Percentiles rank a stretch among this genome's conserved stretches.
Evolutionary conservation across 2,888 invertebrate species (phyloP).

Genomic region (Diarsia mendica): DNA sequence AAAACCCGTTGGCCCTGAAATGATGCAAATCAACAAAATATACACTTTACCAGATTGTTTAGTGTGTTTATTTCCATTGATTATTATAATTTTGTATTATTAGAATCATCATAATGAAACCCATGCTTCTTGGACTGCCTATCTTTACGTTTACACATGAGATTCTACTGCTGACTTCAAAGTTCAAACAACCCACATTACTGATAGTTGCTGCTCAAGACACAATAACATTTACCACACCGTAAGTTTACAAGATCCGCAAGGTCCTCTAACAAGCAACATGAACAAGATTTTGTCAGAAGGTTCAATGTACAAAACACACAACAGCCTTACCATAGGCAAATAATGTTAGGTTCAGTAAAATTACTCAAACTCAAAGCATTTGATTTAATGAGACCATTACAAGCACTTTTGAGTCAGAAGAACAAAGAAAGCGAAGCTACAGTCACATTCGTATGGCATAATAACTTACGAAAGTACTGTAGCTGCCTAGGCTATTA

Average conservation of each 20-base stretch:
- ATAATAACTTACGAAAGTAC: no score
- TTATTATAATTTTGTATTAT: background rate
- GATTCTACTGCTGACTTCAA: constrained; percentile 21
- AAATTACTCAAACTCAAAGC: background rate
- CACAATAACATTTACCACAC: constrained; percentile 52
- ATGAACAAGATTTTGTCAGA: constrained; percentile 10
- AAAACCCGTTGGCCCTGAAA: constrained; percentile 39
- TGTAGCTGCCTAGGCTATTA: no score
- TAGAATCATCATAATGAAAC: background rate
- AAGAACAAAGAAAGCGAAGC: no score
- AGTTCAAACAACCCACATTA: constrained; percentile 37
- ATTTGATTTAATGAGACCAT: no score
- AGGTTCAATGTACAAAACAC: constrained; percentile 9
- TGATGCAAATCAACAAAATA: constrained; percentile 46
- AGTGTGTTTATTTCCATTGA: background rate
- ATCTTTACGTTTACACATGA: no score
- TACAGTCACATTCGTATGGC: no score
- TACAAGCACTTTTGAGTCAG: no score
- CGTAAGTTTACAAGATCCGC: constrained; percentile 34
- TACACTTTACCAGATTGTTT: constrained; percentile 4
- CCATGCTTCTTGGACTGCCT: no score
- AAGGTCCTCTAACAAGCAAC: constrained; percentile 8
- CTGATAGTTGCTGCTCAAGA: constrained; percentile 8
- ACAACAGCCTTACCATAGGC: background rate
- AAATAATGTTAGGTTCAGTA: background rate